Evolutionary conservation across 2,113 vertebrate genomes (phyloP), one percentile per base, ranked within the genome.

Genomic region (Heterotis niloticus): DNA sequence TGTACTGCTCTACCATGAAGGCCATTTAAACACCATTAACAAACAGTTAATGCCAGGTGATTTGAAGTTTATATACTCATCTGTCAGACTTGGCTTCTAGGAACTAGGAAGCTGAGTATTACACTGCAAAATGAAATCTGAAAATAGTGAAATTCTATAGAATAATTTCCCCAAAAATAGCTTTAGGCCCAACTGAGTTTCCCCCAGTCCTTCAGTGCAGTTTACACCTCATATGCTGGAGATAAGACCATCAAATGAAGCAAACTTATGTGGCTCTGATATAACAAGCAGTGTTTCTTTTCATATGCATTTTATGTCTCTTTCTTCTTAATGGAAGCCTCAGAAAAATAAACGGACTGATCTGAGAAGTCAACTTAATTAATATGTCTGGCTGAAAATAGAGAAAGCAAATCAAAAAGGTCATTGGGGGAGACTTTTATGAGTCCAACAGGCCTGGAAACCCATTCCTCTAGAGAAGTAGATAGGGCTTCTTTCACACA

Each of bases 351-450:
- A 54, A 56, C 5, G 3, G 20, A 62, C 20, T 44, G 4, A 65
- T 77, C 20, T 56, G 16, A 77, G 26, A 77, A 77, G 10, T 20
- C 75, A 65, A 44, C n/a, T 26, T 14, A 66, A 77, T 67, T 67
- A 68, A 16, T 65, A 52, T 51, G n/a, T 28, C 26, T 68, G 78
- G 74, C 34, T 72, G 68, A 73, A 79, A 64, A 44, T 44, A 14
- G 57, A 44, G 34, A 7, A 44, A 44, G 34, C 7, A 7, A 44
- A 44, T 2, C 76, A 75, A 78, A 51, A 65, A 76, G 54, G 75
- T 23, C 59, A 28, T 70, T 52, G 34, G 7, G 34, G 68, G 51
- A 51, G 70, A 72, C 66, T n/a, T 29, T 17, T 75, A 24, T 11
- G 59, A 66, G 54, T 11, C 60, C 79, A 59, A 73, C 3, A 60